Conservation (phyloP, 2,113 vertebrate species). For the Brachionichthys hirsutus region DNA sequence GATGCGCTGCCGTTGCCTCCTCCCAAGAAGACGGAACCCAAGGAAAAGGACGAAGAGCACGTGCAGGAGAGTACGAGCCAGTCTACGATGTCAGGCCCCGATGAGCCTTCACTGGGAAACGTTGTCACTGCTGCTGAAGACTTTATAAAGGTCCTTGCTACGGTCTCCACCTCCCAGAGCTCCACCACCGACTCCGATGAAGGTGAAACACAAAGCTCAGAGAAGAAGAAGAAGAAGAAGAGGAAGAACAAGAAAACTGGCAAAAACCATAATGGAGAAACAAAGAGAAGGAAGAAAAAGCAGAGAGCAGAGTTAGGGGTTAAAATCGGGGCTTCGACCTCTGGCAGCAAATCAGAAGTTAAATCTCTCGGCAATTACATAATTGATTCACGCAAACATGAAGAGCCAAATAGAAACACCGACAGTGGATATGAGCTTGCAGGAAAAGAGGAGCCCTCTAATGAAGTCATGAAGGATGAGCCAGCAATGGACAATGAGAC, state of each 20-base stretch:
- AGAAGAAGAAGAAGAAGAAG: conserved; percentile 76
- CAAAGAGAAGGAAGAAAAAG: conserved; percentile 72
- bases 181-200: conserved; percentile 55
- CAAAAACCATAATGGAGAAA: conserved; percentile 75
- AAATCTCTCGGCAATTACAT: conserved; percentile 43
- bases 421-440: conserved; percentile 48
- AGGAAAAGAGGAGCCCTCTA: conserved; percentile 66
- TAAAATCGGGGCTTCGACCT: conserved; percentile 14
- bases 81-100: conserved; percentile 34
- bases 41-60: conserved; percentile 38
- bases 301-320: conserved; percentile 62
- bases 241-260: conserved; percentile 73
- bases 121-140: conserved; percentile 73
- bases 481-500: conserved; percentile 44
- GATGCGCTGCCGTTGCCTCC: conserved; percentile 72
- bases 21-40: conserved; percentile 22
- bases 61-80: conserved; percentile 49
- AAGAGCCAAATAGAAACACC: conserved; percentile 28
- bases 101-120: conserved; percentile 67
- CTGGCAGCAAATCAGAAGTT: conserved; percentile 53
- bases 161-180: conserved; percentile 77
- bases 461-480: conserved; percentile 75
- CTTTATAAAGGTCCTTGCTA: conserved; percentile 82
- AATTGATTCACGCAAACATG: conserved; percentile 19
- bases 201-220: conserved; percentile 57